Percentiles rank a stretch among this genome's conserved stretches.
phyloP scores from a whole-genome alignment of 2,888 invertebrate species.

The Aphidoletes aphidimyza region DNA sequence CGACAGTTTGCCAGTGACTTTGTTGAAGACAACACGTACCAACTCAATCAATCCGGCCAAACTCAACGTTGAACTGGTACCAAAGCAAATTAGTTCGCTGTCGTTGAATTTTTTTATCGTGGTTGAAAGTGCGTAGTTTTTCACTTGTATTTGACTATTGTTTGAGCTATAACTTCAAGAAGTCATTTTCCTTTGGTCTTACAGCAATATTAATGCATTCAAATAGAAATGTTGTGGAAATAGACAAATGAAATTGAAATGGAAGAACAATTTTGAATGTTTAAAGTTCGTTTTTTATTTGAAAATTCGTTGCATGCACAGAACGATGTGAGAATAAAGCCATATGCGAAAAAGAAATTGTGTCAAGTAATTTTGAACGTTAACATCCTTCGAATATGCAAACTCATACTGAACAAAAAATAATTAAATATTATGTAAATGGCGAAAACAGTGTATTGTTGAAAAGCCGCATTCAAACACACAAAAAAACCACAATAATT shows the following conservation, averaged over 20 bases:
- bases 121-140: not conserved
- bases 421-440: constrained; percentile 24
- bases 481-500: not conserved
- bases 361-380: no score
- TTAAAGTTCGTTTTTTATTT: no score
- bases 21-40: not conserved
- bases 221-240: no score
- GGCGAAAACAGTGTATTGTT: not conserved
- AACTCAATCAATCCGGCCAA: no score
- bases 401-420: not conserved
- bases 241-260: no score
- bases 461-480: not conserved
- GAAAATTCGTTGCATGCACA: no score
- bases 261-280: no score
- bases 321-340: no score
- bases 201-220: no score
- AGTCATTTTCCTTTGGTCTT: no score
- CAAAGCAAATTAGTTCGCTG: not conserved
- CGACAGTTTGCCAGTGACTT: not conserved
- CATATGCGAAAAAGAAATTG: no score
- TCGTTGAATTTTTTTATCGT: not conserved
- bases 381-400: not conserved
- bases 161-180: no score
- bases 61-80: not conserved
- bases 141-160: not conserved